Percentiles rank a stretch among this genome's conserved stretches.
Evolutionary conservation across 2,888 invertebrate genomes (phyloP).

Genomic region (Ametastegia equiseti): DNA sequence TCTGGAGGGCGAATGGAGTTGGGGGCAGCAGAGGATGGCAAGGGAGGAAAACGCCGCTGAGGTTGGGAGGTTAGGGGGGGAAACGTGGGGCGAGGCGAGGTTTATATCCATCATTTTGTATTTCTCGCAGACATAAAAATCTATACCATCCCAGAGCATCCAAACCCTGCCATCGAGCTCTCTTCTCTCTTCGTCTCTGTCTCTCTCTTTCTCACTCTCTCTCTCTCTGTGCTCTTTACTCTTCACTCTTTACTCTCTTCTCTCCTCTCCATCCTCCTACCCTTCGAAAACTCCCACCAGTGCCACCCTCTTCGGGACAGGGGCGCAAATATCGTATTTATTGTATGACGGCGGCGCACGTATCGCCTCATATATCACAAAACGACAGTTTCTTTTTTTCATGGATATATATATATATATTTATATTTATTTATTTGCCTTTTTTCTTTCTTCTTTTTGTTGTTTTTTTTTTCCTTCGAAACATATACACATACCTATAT

Average conservation of each 20-base stretch:
- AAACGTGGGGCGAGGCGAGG: conserved; percentile 64
- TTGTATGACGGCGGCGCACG: conserved; percentile 68
- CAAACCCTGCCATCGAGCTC: conserved; percentile 55
- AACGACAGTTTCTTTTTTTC: conserved; percentile 52
- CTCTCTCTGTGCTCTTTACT: conserved; percentile 49
- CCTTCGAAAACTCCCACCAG: conserved; percentile 9
- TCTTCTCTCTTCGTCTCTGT: conserved; percentile 47
- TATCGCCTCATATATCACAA: conserved; percentile 55
- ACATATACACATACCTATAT: neutral
- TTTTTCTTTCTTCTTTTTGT: neutral
- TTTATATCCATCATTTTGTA: conserved; percentile 75
- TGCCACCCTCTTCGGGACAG: conserved; percentile 54
- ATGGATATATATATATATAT: no score
- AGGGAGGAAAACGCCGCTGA: conserved; percentile 29
- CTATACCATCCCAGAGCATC: conserved; percentile 70
- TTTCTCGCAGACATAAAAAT: conserved; percentile 75
- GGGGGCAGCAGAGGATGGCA: no score
- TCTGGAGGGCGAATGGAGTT: conserved; percentile 39
- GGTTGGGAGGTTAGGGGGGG: conserved; percentile 49
- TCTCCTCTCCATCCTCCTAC: conserved; percentile 39
- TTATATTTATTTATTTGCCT: conserved; percentile 46
- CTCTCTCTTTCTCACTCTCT: conserved; percentile 51
- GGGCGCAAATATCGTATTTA: conserved; percentile 72
- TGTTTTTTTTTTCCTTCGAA: neutral
- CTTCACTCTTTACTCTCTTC: conserved; percentile 58